A percentile compares a stretch with the other conserved stretches of the same genome.
Conservation (phyloP, 1,140 invertebrate species). For the Adoxophyes honmai region DNA sequence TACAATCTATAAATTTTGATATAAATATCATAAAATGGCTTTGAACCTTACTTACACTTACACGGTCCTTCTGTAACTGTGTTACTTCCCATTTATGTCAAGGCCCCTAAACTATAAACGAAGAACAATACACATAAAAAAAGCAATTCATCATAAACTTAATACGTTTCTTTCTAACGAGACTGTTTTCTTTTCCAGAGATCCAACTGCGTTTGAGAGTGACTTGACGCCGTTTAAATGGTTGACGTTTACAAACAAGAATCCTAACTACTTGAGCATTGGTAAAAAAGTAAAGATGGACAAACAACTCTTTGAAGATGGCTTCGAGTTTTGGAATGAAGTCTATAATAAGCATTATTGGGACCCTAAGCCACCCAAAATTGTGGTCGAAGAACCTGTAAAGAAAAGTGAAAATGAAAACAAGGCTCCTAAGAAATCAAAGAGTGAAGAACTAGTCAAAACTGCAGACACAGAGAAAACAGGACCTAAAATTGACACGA, state of each 20-base stretch:
- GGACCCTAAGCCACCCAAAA: slow-evolving; percentile 37
- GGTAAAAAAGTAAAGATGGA: slow-evolving; percentile 39
- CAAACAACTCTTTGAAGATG: slow-evolving; percentile 41
- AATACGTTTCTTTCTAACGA: no score
- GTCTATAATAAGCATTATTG: slow-evolving; percentile 59
- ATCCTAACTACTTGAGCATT: slow-evolving; percentile 51
- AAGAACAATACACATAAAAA: no score
- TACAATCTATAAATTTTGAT: no score
- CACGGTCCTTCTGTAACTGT: no score
- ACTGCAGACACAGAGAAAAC: no score
- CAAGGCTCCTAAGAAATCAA: no score
- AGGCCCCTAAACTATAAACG: slow-evolving; percentile 7
- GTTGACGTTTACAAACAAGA: slow-evolving; percentile 43
- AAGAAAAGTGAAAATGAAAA: not conserved
- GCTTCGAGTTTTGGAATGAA: slow-evolving; percentile 54
- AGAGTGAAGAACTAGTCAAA: no score
- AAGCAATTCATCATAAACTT: no score
- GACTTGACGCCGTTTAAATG: slow-evolving; percentile 47
- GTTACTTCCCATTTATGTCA: no score
- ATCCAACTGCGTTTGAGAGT: slow-evolving; percentile 61
- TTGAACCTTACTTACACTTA: no score
- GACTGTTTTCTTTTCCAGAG: slow-evolving; percentile 37
- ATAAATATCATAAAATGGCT: no score
- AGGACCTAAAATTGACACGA: no score
- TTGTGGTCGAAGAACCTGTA: not conserved